Percentiles rank a stretch among this genome's conserved stretches.
These are phyloP conservation scores for Lymantria monacha DNA, from an alignment of 2,888 invertebrate genomes.

Conservation along the genomic window DNA sequence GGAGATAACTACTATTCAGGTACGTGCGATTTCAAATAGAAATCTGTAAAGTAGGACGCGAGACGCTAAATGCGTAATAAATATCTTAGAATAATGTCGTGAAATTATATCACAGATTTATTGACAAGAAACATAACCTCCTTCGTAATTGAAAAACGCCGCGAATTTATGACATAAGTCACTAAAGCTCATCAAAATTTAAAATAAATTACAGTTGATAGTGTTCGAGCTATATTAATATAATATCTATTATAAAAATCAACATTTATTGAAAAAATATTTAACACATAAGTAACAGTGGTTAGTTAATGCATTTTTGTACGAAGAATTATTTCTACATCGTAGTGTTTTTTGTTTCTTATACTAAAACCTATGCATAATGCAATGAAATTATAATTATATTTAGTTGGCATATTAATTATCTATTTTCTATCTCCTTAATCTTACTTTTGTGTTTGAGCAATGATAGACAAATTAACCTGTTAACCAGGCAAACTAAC, in stretches of 20 bases:
- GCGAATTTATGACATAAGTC: constrained; percentile 12
- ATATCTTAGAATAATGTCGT: constrained; percentile 7
- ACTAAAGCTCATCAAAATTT: background rate
- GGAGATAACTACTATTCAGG: constrained; percentile 70
- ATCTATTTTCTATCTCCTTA: too few relatives aligned
- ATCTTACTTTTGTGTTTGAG: too few relatives aligned
- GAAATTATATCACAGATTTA: constrained; percentile 22
- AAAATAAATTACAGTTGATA: background rate
- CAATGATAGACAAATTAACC: too few relatives aligned
- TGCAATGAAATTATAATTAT: too few relatives aligned
- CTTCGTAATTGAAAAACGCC: constrained; percentile 15
- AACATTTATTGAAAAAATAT: background rate
- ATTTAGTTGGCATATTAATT: too few relatives aligned
- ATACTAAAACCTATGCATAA: too few relatives aligned
- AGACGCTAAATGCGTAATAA: background rate
- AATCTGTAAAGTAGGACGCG: background rate
- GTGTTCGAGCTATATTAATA: background rate
- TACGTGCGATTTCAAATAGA: constrained; percentile 28
- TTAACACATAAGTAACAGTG: background rate
- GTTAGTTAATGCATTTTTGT: background rate
- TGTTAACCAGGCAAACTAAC: too few relatives aligned
- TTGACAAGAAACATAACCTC: constrained; percentile 33
- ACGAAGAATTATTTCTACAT: background rate
- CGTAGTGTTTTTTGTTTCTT: background rate
- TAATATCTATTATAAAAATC: background rate